A percentile compares a stretch with the other conserved stretches of the same genome.
Conservation (phyloP, 2,113 vertebrate species). For the Gadus macrocephalus region DNA sequence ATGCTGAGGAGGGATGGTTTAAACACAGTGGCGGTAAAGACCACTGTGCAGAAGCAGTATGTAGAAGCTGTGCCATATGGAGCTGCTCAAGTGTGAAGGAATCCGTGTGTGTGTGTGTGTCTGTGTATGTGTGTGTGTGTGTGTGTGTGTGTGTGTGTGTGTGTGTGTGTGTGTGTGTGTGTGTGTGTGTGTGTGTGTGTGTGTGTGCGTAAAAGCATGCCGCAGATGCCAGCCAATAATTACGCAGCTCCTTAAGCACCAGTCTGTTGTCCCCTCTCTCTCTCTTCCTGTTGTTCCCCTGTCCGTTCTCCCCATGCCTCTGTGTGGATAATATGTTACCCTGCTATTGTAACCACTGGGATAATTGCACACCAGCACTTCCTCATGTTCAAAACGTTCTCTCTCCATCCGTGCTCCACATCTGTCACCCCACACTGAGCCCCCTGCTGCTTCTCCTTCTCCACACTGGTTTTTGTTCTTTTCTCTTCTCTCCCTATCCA, state of each 20-base stretch:
- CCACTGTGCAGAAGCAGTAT: conserved; percentile 17
- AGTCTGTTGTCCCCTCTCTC: conserved; percentile 32
- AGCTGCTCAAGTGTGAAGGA: conserved; percentile 18
- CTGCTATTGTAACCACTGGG: conserved; percentile 39
- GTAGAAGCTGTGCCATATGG: conserved; percentile 34
- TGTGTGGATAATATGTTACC: conserved; percentile 4
- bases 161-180: conserved; percentile 9
- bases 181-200: background rate
- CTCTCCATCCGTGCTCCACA: conserved; percentile 20
- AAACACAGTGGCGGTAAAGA: conserved; percentile 13
- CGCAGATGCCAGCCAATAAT: conserved; percentile 52
- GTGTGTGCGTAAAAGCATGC: conserved; percentile 12
- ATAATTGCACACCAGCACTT: conserved; percentile 42
- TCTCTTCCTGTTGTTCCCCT: conserved; percentile 21
- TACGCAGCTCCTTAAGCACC: conserved; percentile 54
- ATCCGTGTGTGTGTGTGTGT: background rate
- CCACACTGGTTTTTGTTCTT: background rate
- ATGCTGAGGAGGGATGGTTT: conserved; percentile 8
- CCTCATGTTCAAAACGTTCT: conserved; percentile 23
- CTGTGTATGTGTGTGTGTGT: conserved; percentile 27
- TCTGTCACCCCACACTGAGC: conserved; percentile 12
- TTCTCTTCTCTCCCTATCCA: conserved; percentile 3
- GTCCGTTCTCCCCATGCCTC: background rate
- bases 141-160: conserved; percentile 8
- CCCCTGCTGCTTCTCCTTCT: background rate